Percentiles rank a stretch among this genome's conserved stretches.
Evolutionary conservation across 2,797 vertebrate genomes (phyloP).

Genomic region (Acanthis flammea): DNA sequence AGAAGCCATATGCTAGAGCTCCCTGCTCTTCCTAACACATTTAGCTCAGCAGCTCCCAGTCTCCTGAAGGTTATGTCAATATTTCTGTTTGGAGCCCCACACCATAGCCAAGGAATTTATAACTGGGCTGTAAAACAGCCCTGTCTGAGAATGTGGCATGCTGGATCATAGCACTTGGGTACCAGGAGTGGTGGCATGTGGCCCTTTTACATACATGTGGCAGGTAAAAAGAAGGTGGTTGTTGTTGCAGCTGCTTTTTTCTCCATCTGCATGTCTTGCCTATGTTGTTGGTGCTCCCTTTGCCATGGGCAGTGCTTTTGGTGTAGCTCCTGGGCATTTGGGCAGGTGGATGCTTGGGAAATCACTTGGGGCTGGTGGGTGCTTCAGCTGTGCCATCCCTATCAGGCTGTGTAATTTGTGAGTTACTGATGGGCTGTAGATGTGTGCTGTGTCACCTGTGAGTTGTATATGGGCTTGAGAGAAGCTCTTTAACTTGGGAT

Average conservation of each 20-base stretch:
- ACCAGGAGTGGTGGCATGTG: not conserved
- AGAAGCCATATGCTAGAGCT: conserved; percentile 72
- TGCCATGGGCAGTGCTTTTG: not conserved
- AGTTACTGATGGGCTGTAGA: not conserved
- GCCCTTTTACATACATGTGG: not conserved
- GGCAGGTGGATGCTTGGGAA: not conserved
- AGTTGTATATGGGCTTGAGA: not conserved
- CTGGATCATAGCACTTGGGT: not conserved
- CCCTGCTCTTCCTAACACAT: conserved; percentile 30
- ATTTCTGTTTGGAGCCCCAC: conserved; percentile 42
- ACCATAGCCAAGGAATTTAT: not conserved
- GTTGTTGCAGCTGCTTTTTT: not conserved
- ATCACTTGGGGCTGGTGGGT: not conserved
- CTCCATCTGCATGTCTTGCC: fast-evolving
- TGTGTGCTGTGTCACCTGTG: not conserved
- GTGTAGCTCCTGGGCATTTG: not conserved
- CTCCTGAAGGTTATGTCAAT: conserved; percentile 69
- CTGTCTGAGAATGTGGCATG: not conserved
- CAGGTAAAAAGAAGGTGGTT: not conserved
- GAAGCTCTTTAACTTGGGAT: not conserved
- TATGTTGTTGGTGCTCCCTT: not conserved
- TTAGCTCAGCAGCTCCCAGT: conserved; percentile 38
- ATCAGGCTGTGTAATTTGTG: not conserved
- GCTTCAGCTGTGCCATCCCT: not conserved
- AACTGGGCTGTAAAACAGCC: not conserved